These are phyloP conservation scores for Daktulosphaira vitifoliae DNA, from an alignment of 1,140 invertebrate species.

Conservation along the genomic window DNA sequence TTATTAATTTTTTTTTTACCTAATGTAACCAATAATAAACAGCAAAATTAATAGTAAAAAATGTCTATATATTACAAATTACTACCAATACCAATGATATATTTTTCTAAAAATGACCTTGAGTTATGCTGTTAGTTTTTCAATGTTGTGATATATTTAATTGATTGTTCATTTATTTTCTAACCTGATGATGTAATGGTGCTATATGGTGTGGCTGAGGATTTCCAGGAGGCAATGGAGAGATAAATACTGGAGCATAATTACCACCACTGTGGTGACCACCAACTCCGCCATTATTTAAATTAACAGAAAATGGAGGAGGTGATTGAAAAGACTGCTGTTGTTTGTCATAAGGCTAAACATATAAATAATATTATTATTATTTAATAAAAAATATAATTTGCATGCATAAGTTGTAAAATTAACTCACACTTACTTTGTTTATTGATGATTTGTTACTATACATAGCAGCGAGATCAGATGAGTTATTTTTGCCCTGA, in stretches of 20 bases:
- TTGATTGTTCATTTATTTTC: too few relatives aligned
- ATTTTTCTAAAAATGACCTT: too few relatives aligned
- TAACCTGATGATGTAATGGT: conserved; percentile 25
- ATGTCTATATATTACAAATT: too few relatives aligned
- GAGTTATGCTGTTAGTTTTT: too few relatives aligned
- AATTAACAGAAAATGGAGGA: conserved; percentile 20
- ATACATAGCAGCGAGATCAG: conserved; percentile 31
- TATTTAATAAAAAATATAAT: too few relatives aligned
- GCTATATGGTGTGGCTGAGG: conserved; percentile 24
- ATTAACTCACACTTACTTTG: background rate
- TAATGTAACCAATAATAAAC: too few relatives aligned
- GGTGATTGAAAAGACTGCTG: conserved; percentile 26
- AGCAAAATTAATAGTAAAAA: too few relatives aligned
- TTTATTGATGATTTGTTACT: conserved; percentile 15
- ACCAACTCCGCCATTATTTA: conserved; percentile 16
- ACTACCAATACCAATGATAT: too few relatives aligned
- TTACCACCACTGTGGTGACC: conserved; percentile 21
- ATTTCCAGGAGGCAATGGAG: conserved; percentile 19
- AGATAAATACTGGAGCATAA: conserved; percentile 31
- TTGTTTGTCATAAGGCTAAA: conserved; percentile 32
- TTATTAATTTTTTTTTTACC: too few relatives aligned
- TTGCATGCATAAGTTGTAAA: too few relatives aligned
- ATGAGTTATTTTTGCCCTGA: conserved; percentile 16
- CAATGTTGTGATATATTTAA: too few relatives aligned
- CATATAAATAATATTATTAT: background rate